Evolutionary conservation across 2,888 invertebrate species (phyloP).

Genomic region (Sarcophaga caerulescens): DNA sequence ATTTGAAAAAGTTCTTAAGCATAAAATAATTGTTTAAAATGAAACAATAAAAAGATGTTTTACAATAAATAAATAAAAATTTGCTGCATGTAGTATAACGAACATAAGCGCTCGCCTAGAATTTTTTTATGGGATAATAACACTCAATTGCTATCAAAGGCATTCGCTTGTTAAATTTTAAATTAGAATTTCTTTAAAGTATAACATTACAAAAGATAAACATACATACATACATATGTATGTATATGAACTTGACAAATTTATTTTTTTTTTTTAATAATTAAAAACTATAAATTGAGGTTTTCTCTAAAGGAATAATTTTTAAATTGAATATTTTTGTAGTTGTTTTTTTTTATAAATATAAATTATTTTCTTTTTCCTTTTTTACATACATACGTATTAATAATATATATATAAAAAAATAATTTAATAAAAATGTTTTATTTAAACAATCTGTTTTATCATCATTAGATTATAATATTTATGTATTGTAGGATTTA

Average conservation of each 20-base stretch:
- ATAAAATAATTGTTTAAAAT: too few species aligned
- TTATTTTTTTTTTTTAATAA: neutral
- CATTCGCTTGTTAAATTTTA: neutral
- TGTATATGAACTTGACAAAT: neutral
- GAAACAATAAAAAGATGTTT: too few species aligned
- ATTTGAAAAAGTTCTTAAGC: too few species aligned
- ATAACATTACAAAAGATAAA: neutral
- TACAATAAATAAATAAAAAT: too few species aligned
- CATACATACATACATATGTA: neutral
- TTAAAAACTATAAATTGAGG: neutral
- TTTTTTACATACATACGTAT: neutral
- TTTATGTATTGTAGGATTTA: neutral
- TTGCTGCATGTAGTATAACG: too few species aligned
- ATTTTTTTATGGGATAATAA: too few species aligned
- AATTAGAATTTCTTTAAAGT: neutral
- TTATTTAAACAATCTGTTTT: constrained; percentile 16
- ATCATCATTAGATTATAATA: neutral
- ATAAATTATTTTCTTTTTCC: neutral
- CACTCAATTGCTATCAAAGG: too few species aligned
- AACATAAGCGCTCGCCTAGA: too few species aligned
- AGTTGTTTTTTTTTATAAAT: neutral
- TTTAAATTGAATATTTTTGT: neutral
- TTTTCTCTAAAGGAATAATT: neutral
- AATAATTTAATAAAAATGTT: constrained; percentile 1
- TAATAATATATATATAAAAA: too few species aligned